phyloP scores from a whole-genome alignment of 2,888 invertebrate species.

The Antheraea yamamai region DNA sequence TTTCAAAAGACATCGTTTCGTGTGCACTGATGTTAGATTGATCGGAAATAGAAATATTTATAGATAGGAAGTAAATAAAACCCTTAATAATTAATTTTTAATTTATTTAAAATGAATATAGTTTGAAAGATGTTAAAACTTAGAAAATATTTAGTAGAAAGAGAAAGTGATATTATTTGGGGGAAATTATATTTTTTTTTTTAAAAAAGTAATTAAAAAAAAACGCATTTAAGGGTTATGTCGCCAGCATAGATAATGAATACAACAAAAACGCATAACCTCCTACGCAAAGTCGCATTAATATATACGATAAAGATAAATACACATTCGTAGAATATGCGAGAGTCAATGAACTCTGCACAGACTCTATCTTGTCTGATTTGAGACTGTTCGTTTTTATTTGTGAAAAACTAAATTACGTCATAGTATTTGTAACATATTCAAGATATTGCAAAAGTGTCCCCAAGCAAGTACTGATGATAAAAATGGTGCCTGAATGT shows the following conservation, averaged over 20 bases:
- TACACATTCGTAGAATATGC: background rate
- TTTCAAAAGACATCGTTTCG: no score
- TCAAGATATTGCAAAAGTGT: background rate
- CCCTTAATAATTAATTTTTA: no score
- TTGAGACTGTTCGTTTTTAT: constrained; percentile 7
- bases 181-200: no score
- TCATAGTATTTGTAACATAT: background rate
- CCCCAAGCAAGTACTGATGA: background rate
- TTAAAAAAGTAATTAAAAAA: no score
- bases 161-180: no score
- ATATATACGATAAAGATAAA: constrained; percentile 2
- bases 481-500: background rate
- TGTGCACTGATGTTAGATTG: background rate
- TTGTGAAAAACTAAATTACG: constrained; percentile 3
- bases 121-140: no score
- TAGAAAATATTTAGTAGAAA: no score
- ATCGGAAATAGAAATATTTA: background rate
- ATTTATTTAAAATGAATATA: no score
- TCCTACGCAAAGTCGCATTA: background rate
- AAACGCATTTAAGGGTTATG: background rate
- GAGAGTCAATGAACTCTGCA: background rate
- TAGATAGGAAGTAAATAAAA: background rate
- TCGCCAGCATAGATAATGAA: background rate
- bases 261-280: background rate
- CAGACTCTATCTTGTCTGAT: background rate